Base-by-base conservation (phyloP, 2,113 vertebrate species). In the Nesogale talazaci region DNA sequence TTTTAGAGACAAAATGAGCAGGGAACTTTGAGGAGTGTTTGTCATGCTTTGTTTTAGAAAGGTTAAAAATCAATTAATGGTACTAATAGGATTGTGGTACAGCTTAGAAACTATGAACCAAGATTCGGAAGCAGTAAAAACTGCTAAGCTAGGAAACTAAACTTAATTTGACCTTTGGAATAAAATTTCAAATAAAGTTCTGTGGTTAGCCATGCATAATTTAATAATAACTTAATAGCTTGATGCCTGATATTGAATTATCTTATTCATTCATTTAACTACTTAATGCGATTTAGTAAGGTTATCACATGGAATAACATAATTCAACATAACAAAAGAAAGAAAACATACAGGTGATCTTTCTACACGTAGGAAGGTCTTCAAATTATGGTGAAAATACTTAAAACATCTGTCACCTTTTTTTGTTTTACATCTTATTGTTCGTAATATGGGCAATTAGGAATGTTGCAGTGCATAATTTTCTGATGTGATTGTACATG, bases 231-330 rank as follows among this genome's bases (percentile, higher is more conserved):
- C 46, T 52, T 52, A 52, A 52, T 52, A 52, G 46, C 46, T 52
- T 52, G 42, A 52, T 52, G 46, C 46, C 10, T 52, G 46, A 52
- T 9, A 52, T 52, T 52, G 46, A 52, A 52, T 52, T 52, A 52
- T 52, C 69, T 84, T 63, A 77, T 88, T 81, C 52, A 79, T 79
- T 86, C 34, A 79, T 88, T 92, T 89, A 84, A 56, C 29, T 52
- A 90, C 36, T 85, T 89, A 94, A 87, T 61, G 59, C 63, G 40
- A 78, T 74, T n/a, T 65, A 36, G 27, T 89, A 78, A 92, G 12
- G 70, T 82, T 61, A 91, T 94, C 84, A 40, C 23, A 75, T 92
- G 78, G 38, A 90, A 52, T 91, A 57, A 67, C 9, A 74, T 85
- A 46, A 16, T 86, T 83, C 16, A 74, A 34, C 67, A n/a, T 81